These are phyloP conservation scores for Capitulum mitella DNA, from an alignment of 2,888 invertebrate genomes.

Conservation along the genomic window DNA sequence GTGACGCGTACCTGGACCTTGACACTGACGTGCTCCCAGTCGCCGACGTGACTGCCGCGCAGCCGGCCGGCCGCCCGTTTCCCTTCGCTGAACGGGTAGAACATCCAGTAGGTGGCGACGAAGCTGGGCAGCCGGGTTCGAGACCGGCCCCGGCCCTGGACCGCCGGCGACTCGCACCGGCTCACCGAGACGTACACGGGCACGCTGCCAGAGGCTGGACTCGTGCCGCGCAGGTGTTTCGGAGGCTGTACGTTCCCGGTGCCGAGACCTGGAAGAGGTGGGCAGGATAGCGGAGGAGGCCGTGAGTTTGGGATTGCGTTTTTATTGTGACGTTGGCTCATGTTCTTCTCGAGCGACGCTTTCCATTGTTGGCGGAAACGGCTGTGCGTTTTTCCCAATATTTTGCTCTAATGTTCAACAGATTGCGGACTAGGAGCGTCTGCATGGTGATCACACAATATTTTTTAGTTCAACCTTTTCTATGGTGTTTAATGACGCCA, in stretches of 20 bases:
- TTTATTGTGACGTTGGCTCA: no score
- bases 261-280: not conserved
- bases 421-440: no score
- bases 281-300: no score
- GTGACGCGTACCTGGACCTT: conserved; percentile 32
- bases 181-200: not conserved
- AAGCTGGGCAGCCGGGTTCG: conserved; percentile 38
- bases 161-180: not conserved
- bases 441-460: no score
- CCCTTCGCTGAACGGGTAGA: conserved; percentile 60
- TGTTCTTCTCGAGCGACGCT: no score
- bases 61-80: conserved; percentile 45
- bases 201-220: not conserved
- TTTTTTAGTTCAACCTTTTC: no score
- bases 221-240: not conserved
- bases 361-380: no score
- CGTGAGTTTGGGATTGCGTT: no score
- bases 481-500: no score
- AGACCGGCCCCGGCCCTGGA: not conserved
- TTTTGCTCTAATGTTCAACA: no score
- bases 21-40: conserved; percentile 37
- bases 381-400: no score
- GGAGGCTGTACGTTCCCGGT: not conserved
- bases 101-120: conserved; percentile 62
- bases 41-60: conserved; percentile 36